Percentiles rank a stretch among this genome's conserved stretches.
phyloP scores from a whole-genome alignment of 1,140 invertebrate genomes.

The Zaprionus vittiger region DNA sequence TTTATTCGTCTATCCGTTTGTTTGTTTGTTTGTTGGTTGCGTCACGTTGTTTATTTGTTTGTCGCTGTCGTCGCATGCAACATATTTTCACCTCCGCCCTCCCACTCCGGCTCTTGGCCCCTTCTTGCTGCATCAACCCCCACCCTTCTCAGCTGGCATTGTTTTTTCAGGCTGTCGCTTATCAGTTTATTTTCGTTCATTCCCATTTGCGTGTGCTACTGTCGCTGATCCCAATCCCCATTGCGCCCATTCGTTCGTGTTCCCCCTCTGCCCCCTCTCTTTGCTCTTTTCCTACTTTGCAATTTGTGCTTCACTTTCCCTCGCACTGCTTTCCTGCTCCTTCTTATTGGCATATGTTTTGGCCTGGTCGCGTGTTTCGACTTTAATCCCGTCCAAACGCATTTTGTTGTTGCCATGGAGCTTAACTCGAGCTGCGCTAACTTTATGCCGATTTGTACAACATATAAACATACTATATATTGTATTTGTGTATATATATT shows the following conservation, averaged over 20 bases:
- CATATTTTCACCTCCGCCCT: slow-evolving; percentile 60
- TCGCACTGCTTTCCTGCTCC: slow-evolving; percentile 6
- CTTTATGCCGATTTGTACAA: slow-evolving; percentile 52
- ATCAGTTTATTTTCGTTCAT: slow-evolving; percentile 76
- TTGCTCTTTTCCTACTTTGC: not conserved
- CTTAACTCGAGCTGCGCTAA: slow-evolving; percentile 31
- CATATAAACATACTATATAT: slow-evolving; percentile 19
- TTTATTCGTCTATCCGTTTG: slow-evolving; percentile 28
- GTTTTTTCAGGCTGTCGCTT: slow-evolving; percentile 71
- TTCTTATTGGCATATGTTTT: slow-evolving; percentile 59
- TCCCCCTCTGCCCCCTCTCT: not conserved
- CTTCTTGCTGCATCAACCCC: not conserved
- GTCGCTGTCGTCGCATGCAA: slow-evolving; percentile 68
- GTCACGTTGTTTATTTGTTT: slow-evolving; percentile 66
- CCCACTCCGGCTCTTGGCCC: too few species aligned
- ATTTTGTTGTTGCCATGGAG: slow-evolving; percentile 58
- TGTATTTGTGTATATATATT: slow-evolving; percentile 21
- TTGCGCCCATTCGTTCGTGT: not conserved
- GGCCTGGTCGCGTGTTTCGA: slow-evolving; percentile 44
- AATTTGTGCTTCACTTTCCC: slow-evolving; percentile 14
- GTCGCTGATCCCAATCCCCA: slow-evolving; percentile 53
- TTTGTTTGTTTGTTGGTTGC: slow-evolving; percentile 53
- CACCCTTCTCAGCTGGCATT: slow-evolving; percentile 25
- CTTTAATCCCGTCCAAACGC: slow-evolving; percentile 65
- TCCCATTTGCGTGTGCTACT: slow-evolving; percentile 59